Conservation (phyloP, 2,888 invertebrate genomes). For the Lasioglossum oenotherae region DNA sequence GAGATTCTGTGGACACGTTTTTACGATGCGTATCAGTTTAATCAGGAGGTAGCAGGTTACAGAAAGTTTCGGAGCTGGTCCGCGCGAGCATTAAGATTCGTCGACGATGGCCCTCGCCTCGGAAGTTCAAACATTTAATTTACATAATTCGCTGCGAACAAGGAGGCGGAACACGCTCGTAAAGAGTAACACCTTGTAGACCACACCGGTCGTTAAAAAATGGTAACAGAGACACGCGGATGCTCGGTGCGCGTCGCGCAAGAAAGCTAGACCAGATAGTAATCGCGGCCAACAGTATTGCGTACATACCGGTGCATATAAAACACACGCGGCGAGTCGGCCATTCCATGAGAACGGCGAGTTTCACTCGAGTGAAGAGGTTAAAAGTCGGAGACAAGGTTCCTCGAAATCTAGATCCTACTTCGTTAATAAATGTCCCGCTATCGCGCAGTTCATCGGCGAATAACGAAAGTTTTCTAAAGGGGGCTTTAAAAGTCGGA, state of each 20-base stretch:
- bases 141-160: background rate
- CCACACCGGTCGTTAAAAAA: constrained; percentile 8
- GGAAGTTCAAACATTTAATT: constrained; percentile 9
- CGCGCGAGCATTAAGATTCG: background rate
- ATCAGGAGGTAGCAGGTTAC: background rate
- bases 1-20: background rate
- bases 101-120: background rate
- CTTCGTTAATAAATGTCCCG: constrained; percentile 60
- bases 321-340: background rate
- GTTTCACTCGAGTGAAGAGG: constrained; percentile 53
- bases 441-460: constrained; percentile 58
- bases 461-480: constrained; percentile 50
- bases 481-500: constrained; percentile 39
- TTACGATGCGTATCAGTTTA: background rate
- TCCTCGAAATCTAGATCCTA: constrained; percentile 56
- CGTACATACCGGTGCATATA: constrained; percentile 26
- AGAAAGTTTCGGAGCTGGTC: background rate
- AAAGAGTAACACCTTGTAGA: background rate
- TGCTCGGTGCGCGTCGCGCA: constrained; percentile 9
- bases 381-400: constrained; percentile 48
- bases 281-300: constrained; percentile 30
- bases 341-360: constrained; percentile 38
- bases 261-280: constrained; percentile 33
- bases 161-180: background rate
- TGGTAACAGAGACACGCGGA: constrained; percentile 12